Evolutionary conservation across 1,140 invertebrate genomes (phyloP).

Genomic region (Anastrepha obliqua): DNA sequence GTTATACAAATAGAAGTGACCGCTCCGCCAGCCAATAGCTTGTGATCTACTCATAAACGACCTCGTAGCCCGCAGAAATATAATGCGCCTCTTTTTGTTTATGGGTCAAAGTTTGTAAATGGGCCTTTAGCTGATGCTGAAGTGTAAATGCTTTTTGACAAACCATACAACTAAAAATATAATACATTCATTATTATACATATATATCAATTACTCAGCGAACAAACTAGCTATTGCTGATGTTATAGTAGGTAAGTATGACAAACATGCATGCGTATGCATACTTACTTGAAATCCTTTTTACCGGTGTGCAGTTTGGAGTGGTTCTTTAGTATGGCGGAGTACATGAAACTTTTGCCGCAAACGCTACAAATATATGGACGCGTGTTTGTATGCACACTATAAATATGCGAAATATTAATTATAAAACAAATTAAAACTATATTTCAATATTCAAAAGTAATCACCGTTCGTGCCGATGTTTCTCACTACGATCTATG

Average conservation of each 20-base stretch:
- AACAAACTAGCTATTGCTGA: no score
- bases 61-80: conserved; percentile 54
- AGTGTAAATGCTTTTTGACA: conserved; percentile 68
- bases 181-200: not conserved
- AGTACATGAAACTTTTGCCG: conserved; percentile 78
- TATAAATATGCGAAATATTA: conserved; percentile 20
- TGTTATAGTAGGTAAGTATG: no score
- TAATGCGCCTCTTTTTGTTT: conserved; percentile 62
- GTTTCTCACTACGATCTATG: conserved; percentile 68
- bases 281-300: conserved; percentile 64
- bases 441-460: not conserved
- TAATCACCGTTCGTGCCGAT: conserved; percentile 66
- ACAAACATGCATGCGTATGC: no score
- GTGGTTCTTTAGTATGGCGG: conserved; percentile 69
- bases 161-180: conserved; percentile 63
- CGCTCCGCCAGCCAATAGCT: no score
- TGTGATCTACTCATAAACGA: conserved; percentile 54
- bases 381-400: conserved; percentile 78
- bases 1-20: no score
- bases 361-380: conserved; percentile 78
- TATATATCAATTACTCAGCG: not conserved
- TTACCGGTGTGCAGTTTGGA: conserved; percentile 65
- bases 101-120: conserved; percentile 68
- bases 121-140: conserved; percentile 69
- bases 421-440: not conserved